A percentile compares a stretch with the other conserved stretches of the same genome.
phyloP scores from a whole-genome alignment of 1,140 invertebrate genomes.

The Sinella curviseta region DNA sequence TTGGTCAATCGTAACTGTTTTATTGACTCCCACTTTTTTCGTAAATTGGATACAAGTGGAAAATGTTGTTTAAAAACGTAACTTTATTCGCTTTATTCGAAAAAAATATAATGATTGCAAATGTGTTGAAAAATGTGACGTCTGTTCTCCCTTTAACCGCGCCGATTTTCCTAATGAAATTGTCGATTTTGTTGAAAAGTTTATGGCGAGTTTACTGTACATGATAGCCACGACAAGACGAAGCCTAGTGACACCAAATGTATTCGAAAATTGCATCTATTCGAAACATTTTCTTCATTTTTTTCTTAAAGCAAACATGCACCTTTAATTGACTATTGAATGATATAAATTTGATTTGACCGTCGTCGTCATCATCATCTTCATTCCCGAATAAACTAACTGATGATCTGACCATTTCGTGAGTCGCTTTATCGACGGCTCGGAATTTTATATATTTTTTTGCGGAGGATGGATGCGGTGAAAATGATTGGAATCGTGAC shows the following conservation, averaged over 20 bases:
- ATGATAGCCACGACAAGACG: too few species aligned
- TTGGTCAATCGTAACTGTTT: too few species aligned
- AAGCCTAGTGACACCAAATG: too few species aligned
- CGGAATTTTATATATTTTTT: too few species aligned
- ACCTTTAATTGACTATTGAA: slow-evolving; percentile 46
- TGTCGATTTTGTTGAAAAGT: neutral
- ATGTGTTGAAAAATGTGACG: neutral
- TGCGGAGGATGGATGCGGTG: slow-evolving; percentile 36
- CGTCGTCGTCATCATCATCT: slow-evolving; percentile 4
- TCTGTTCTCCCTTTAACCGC: too few species aligned
- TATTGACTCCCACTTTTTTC: too few species aligned
- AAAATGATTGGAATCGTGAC: slow-evolving; percentile 49
- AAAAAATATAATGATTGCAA: neutral
- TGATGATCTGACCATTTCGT: neutral
- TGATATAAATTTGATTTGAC: slow-evolving; percentile 45
- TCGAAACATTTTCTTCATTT: neutral
- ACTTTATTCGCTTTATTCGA: neutral
- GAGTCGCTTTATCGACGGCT: neutral
- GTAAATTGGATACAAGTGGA: too few species aligned
- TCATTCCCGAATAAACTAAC: neutral
- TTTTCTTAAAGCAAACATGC: neutral
- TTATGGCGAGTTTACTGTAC: too few species aligned
- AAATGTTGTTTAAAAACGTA: too few species aligned
- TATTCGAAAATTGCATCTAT: neutral
- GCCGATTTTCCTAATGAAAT: neutral